A percentile compares a stretch with the other conserved stretches of the same genome.
These are phyloP conservation scores for Metallyticus violacea DNA, from an alignment of 2,888 invertebrate genomes.

Conservation along the genomic window DNA sequence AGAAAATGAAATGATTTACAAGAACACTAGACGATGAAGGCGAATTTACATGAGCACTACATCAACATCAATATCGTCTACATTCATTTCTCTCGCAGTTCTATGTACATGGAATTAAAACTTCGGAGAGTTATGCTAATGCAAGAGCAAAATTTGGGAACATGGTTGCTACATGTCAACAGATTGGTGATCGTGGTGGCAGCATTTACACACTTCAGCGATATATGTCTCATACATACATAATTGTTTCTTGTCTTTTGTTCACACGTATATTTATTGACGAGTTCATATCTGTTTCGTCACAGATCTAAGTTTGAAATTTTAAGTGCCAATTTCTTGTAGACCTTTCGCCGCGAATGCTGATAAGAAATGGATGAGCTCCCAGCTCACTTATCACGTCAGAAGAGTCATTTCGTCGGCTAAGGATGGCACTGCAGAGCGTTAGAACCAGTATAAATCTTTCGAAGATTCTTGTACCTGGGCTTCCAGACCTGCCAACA, in stretches of 20 bases:
- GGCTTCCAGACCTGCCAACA: slow-evolving; percentile 41
- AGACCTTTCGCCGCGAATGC: neutral
- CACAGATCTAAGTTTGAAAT: neutral
- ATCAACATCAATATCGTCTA: neutral
- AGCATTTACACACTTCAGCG: neutral
- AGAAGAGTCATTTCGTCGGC: neutral
- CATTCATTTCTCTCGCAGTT: neutral
- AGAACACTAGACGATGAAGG: neutral
- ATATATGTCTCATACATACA: neutral
- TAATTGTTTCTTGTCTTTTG: neutral
- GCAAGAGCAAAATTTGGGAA: neutral
- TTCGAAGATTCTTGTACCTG: slow-evolving; percentile 44
- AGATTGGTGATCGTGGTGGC: neutral
- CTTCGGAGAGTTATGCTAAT: neutral
- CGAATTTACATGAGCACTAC: too few relatives aligned
- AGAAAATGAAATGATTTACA: neutral
- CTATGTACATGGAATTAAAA: neutral
- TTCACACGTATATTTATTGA: neutral
- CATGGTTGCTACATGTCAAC: neutral
- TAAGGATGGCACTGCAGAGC: neutral
- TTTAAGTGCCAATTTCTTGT: neutral
- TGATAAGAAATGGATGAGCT: neutral
- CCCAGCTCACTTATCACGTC: neutral
- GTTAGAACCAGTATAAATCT: slow-evolving; percentile 44
- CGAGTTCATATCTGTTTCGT: neutral